These are phyloP conservation scores for Intellagama lesueurii DNA, from an alignment of 2,797 vertebrate genomes.

Conservation along the genomic window DNA sequence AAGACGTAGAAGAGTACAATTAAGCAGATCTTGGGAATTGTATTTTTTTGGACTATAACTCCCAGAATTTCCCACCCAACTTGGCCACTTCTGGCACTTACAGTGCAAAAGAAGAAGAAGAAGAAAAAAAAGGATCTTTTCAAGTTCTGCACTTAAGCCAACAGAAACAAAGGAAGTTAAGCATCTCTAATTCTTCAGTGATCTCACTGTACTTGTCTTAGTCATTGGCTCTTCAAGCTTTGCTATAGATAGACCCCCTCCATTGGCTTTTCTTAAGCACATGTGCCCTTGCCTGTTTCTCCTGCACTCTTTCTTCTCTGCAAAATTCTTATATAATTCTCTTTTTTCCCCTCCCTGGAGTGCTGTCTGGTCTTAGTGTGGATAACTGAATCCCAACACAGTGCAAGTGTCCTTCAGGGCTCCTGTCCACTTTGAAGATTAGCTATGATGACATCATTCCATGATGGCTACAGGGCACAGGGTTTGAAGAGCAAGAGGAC, in stretches of 20 bases:
- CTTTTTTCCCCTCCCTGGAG: constrained; percentile 5
- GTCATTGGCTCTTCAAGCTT: background rate
- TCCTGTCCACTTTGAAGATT: background rate
- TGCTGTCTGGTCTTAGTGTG: constrained; percentile 24
- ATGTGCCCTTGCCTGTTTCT: constrained; percentile 20
- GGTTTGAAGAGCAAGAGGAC: constrained; percentile 21
- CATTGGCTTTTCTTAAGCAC: background rate
- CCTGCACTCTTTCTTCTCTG: background rate
- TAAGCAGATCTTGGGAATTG: too few relatives aligned
- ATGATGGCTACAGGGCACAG: constrained; percentile 16
- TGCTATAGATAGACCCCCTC: background rate
- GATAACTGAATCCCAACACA: constrained; percentile 18
- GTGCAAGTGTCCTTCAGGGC: constrained; percentile 21
- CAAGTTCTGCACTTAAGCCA: background rate
- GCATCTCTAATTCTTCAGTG: background rate
- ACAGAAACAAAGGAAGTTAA: background rate
- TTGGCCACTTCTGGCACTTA: too few relatives aligned
- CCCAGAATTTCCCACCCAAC: too few relatives aligned
- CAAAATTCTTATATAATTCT: background rate
- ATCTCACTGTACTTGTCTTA: background rate
- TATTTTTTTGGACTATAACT: too few relatives aligned
- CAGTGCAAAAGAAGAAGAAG: too few relatives aligned
- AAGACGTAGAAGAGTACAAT: background rate
- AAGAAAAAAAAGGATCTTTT: too few relatives aligned
- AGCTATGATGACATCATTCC: constrained; percentile 9